Evolutionary conservation across 2,888 invertebrate genomes (phyloP), one percentile per base, ranked within the genome.

Genomic region (Chironomus riparius): DNA sequence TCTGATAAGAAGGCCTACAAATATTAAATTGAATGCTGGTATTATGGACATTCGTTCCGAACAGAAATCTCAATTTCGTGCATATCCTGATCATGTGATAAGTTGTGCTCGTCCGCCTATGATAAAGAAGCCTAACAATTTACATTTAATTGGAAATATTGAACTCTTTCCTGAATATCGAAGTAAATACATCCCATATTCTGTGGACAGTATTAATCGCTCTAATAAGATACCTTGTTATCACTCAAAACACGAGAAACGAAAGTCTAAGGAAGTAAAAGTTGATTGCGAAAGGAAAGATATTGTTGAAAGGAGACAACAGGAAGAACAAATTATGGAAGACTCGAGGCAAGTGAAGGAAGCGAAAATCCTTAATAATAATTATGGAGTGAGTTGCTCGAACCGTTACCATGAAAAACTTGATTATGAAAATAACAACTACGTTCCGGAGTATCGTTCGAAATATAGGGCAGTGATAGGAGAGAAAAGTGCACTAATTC

Each of bases 401-500:
- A 38, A 38, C 10, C 74, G 74, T 22, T 74, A 48, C 48, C 79
- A 80, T 61, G 79, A 78, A 4, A 79, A 77, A 3, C 73, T 79
- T 4, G 79, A 79, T 72, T 79, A 77, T 62, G 79, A 79, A 47
- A 75, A 78, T 48, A 70, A 72, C 3, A 79, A 79, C 10, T 78
- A 80, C 12, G 4, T 38, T 7, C 83, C 84, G 6, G 84, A 84
- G 77, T 83, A 84, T 77, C 80, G 79, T 65, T 80, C 81, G 1
- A 82, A 84, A 78, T 84, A 78, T 77, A 80, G 82, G n/a, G 79
- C 81, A 77, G 82, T 81, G 72, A 80, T 82, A 47, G 84, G 82
- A 76, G 83, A 83, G 78, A 83, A 83, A 0, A 82, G 83, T 61
- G 84, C 83, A 13, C n/a, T 74, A 1, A 84, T 84, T 78, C 84